These are phyloP conservation scores for Prietella phreatophila DNA, from an alignment of 2,113 vertebrate genomes.

Conservation along the genomic window DNA sequence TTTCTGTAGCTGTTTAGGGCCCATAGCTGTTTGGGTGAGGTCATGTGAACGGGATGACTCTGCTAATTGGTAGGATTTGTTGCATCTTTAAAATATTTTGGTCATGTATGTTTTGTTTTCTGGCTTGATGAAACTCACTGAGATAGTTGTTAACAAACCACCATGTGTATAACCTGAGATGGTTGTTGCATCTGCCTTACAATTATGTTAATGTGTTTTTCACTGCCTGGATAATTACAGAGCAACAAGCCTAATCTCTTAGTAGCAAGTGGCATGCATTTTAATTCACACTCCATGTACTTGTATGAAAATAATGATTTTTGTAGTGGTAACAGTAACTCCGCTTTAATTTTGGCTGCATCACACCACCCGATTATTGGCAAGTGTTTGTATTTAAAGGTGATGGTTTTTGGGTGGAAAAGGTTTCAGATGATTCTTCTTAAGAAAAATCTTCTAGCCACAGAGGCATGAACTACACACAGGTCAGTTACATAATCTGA, in stretches of 20 bases:
- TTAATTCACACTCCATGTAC: background rate
- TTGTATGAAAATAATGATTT: background rate
- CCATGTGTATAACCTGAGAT: background rate
- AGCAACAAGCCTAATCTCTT: slow-evolving; percentile 19
- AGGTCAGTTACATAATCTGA: background rate
- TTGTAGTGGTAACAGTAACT: background rate
- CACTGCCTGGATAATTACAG: slow-evolving; percentile 8
- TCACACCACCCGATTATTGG: too few relatives aligned
- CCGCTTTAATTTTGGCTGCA: too few relatives aligned
- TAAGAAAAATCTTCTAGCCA: too few relatives aligned
- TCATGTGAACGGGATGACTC: slow-evolving; percentile 32
- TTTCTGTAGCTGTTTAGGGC: slow-evolving; percentile 22
- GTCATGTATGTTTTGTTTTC: background rate
- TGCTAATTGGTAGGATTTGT: slow-evolving; percentile 24
- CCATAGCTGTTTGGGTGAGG: slow-evolving; percentile 20
- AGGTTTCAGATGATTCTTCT: too few relatives aligned
- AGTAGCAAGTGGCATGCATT: background rate
- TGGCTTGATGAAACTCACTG: slow-evolving; percentile 18
- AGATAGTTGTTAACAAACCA: background rate
- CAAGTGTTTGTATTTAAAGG: background rate
- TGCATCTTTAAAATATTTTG: slow-evolving; percentile 11
- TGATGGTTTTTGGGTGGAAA: background rate
- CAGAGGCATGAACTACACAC: background rate
- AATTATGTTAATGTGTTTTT: slow-evolving; percentile 25
- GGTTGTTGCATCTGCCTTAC: background rate